phyloP scores from a whole-genome alignment of 2,113 vertebrate species.

The Scomber colias region DNA sequence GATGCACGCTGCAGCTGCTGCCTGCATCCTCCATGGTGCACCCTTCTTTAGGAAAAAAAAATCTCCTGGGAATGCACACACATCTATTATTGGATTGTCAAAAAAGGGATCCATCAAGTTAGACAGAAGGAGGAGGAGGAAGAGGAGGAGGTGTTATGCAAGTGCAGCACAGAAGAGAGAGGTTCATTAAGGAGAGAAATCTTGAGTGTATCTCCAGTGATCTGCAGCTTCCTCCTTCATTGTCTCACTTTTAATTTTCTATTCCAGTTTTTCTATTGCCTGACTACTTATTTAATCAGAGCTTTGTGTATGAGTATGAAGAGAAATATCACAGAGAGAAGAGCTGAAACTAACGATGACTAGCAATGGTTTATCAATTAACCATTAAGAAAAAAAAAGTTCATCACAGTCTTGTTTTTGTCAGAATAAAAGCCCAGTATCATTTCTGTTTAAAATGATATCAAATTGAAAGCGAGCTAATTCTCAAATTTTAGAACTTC shows the following conservation, averaged over 20 bases:
- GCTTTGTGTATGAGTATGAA: neutral
- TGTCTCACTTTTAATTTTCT: slow-evolving; percentile 1
- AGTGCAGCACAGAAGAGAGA: neutral
- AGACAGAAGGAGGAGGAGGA: neutral
- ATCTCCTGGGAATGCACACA: slow-evolving; percentile 31
- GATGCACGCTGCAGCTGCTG: neutral
- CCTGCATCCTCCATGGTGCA: neutral
- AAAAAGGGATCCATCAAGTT: slow-evolving; percentile 14
- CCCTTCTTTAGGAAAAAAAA: neutral
- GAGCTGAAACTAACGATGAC: no score
- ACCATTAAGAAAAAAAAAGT: no score
- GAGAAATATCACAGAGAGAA: neutral
- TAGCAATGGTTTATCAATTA: no score
- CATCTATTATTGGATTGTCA: slow-evolving; percentile 26
- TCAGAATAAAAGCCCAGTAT: no score
- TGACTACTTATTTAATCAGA: no score
- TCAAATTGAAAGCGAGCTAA: neutral
- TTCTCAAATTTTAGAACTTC: neutral
- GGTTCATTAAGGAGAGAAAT: slow-evolving; percentile 17
- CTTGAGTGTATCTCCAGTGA: slow-evolving; percentile 16
- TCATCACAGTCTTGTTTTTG: no score
- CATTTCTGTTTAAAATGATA: neutral
- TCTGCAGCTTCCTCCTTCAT: slow-evolving; percentile 10
- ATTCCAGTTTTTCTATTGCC: neutral
- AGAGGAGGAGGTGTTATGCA: neutral